A percentile compares a stretch with the other conserved stretches of the same genome.
Evolutionary conservation across 2,888 invertebrate genomes (phyloP).

Genomic region (Entomobrya multifasciata): DNA sequence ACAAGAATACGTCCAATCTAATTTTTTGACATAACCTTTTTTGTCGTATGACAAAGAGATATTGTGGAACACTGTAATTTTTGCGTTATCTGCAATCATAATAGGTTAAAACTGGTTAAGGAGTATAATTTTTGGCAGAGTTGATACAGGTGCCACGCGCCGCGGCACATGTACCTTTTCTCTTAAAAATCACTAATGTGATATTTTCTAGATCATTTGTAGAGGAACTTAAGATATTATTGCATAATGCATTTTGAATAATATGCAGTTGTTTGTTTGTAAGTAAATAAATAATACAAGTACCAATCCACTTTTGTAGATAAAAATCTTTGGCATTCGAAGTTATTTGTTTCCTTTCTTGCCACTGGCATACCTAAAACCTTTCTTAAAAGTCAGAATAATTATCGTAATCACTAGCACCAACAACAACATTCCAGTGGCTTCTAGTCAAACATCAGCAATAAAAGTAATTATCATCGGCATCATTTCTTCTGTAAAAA

Average conservation of each 20-base stretch:
- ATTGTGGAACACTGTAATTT: no score
- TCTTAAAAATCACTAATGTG: background rate
- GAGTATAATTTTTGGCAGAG: no score
- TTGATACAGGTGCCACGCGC: constrained; percentile 27
- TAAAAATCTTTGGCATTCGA: constrained; percentile 2
- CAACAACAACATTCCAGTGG: background rate
- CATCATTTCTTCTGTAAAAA: background rate
- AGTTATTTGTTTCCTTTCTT: background rate
- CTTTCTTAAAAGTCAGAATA: background rate
- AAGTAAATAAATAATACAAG: no score
- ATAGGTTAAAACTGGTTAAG: constrained; percentile 27
- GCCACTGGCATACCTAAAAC: background rate
- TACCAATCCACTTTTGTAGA: no score
- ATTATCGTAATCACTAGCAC: background rate
- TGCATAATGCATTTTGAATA: background rate
- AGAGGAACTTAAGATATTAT: background rate
- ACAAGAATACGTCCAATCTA: background rate
- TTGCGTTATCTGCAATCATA: background rate
- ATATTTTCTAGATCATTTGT: background rate
- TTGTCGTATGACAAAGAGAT: no score
- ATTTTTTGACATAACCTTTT: background rate
- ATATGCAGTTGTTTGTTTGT: background rate
- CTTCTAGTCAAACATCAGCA: background rate
- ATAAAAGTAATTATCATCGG: constrained; percentile 16
- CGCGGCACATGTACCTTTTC: background rate